Percentiles rank a stretch among this genome's conserved stretches.
phyloP scores from a whole-genome alignment of 1,140 invertebrate genomes.

The Atta colombica region DNA sequence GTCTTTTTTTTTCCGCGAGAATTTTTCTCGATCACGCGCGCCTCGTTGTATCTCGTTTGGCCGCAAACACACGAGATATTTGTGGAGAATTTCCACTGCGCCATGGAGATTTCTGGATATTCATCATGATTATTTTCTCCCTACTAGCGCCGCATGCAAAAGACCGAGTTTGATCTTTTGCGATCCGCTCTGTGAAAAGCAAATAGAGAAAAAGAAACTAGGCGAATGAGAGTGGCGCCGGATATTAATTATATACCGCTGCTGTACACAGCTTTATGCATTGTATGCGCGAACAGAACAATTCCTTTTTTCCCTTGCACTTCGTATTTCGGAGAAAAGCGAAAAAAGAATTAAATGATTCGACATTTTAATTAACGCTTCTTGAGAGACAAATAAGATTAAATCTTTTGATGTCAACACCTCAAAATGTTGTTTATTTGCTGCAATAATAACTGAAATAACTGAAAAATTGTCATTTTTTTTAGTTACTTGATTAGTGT shows the following conservation, averaged over 20 bases:
- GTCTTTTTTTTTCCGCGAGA: conserved; percentile 2
- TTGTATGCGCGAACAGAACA: neutral
- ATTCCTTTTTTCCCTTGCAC: neutral
- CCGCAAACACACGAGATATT: conserved; percentile 43
- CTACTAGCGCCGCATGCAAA: conserved; percentile 27
- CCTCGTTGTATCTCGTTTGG: conserved; percentile 17
- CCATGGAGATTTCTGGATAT: conserved; percentile 64
- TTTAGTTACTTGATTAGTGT: too few relatives aligned
- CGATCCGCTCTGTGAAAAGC: neutral
- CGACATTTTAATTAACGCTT: neutral
- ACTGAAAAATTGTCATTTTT: too few relatives aligned
- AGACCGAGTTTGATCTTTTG: conserved; percentile 37
- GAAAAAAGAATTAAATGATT: conserved; percentile 34
- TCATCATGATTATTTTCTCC: conserved; percentile 68
- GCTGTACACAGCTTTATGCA: neutral
- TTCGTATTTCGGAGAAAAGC: neutral
- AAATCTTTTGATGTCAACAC: neutral
- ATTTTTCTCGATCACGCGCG: conserved; percentile 27
- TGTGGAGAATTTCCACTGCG: neutral
- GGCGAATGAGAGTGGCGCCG: conserved; percentile 3
- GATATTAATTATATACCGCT: conserved; percentile 38
- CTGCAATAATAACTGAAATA: too few relatives aligned
- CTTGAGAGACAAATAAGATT: neutral
- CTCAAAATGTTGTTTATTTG: neutral
- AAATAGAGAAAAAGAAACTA: conserved; percentile 40